Conservation (phyloP, 92 coral and sea anemone genomes). For the Epizoanthus stellaris region DNA sequence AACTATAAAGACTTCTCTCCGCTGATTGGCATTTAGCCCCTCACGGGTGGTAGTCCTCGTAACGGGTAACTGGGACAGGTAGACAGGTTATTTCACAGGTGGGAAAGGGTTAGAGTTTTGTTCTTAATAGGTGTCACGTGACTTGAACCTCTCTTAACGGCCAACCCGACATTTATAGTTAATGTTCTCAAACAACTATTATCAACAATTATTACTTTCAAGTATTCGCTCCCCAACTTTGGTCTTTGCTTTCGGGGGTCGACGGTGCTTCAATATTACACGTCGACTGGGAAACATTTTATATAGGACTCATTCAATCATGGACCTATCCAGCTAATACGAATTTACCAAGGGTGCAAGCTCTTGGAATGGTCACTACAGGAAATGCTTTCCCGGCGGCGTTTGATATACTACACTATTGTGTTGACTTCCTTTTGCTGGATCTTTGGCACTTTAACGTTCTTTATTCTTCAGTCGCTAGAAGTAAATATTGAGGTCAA, state of each 20-base stretch:
- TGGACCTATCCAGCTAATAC: not conserved
- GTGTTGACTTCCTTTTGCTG: slow-evolving; percentile 85
- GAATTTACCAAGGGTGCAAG: not conserved
- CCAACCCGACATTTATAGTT: slow-evolving; percentile 11
- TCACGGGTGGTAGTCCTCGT: not conserved
- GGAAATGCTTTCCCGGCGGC: slow-evolving; percentile 79
- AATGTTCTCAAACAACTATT: slow-evolving; percentile 15
- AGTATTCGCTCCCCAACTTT: not conserved
- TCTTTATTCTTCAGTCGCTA: slow-evolving; percentile 84
- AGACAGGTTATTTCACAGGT: not conserved
- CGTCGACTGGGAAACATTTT: not conserved
- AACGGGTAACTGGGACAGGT: not conserved
- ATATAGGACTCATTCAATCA: not conserved
- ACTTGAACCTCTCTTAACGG: not conserved
- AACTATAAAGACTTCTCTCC: too few relatives aligned
- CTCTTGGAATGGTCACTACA: not conserved
- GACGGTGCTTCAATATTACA: not conserved
- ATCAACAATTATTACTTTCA: not conserved
- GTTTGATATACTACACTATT: slow-evolving; percentile 83
- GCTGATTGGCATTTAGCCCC: not conserved
- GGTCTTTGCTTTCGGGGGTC: not conserved
- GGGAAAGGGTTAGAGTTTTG: not conserved
- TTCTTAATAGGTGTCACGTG: slow-evolving; percentile 28
- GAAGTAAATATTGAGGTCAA: slow-evolving; percentile 88
- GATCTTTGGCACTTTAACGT: slow-evolving; percentile 91